Percentiles rank a stretch among this genome's conserved stretches.
phyloP scores from a whole-genome alignment of 2,797 vertebrate genomes.

The Gymnoscopelus braueri region DNA sequence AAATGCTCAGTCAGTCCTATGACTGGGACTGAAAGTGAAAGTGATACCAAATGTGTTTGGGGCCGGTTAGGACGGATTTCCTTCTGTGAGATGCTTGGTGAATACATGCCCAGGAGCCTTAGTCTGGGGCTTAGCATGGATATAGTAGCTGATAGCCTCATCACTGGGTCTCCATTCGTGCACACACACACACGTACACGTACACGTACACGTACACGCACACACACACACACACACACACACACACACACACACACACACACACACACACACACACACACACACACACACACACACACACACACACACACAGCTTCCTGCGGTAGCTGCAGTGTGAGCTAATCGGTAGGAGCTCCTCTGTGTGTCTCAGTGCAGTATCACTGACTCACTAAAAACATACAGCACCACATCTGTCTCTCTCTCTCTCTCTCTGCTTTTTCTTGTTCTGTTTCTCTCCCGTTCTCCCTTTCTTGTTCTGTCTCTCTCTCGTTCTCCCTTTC shows the following conservation, averaged over 20 bases:
- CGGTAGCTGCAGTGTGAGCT: slow-evolving; percentile 65
- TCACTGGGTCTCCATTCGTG: slow-evolving; percentile 10
- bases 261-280: background rate
- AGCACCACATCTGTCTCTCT: slow-evolving; percentile 47
- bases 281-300: slow-evolving; percentile 6
- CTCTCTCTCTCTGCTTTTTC: slow-evolving; percentile 35
- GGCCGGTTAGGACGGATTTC: no score
- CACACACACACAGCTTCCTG: slow-evolving; percentile 25
- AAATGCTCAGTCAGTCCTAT: no score
- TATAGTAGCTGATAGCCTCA: slow-evolving; percentile 44
- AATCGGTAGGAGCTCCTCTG: slow-evolving; percentile 54
- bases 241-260: slow-evolving; percentile 24
- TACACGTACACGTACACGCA: slow-evolving; percentile 1
- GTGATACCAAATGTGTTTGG: no score
- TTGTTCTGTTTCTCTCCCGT: slow-evolving; percentile 7
- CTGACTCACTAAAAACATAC: slow-evolving; percentile 61
- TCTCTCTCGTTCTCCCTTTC: slow-evolving; percentile 19
- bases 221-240: slow-evolving; percentile 25
- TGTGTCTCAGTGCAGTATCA: slow-evolving; percentile 45
- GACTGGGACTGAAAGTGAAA: no score
- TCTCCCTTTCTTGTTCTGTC: background rate
- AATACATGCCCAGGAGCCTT: slow-evolving; percentile 13
- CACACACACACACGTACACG: slow-evolving; percentile 11
- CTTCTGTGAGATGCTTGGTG: background rate
- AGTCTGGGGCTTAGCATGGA: slow-evolving; percentile 40